Conservation (phyloP, 2,113 vertebrate species). For the Indicator indicator region DNA sequence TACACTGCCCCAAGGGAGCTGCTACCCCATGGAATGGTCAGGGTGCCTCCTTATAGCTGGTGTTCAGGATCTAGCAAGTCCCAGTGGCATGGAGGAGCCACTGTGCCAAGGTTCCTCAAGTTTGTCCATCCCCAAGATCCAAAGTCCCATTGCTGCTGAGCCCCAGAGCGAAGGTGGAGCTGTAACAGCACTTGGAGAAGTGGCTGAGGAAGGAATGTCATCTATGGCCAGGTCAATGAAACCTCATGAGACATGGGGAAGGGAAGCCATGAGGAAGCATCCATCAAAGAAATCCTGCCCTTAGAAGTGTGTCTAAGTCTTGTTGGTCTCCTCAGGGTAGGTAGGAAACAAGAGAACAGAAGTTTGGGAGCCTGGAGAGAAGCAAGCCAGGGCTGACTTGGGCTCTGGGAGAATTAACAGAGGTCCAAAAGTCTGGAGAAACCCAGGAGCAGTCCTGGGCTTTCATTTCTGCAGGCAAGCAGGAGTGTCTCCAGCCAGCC, state of each 20-base stretch:
- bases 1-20: background rate
- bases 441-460: background rate
- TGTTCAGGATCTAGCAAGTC: fast-evolving
- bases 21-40: fast-evolving
- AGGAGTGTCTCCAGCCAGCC: background rate
- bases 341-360: background rate
- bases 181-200: background rate
- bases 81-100: background rate
- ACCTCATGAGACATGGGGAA: background rate
- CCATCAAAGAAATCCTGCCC: background rate
- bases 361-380: background rate
- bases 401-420: background rate
- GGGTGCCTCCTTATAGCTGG: background rate
- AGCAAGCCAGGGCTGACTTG: background rate
- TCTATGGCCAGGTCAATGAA: background rate
- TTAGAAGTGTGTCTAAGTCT: background rate
- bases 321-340: background rate
- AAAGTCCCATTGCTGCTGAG: background rate
- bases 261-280: background rate
- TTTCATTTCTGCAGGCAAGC: background rate
- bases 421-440: background rate
- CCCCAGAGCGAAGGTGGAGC: background rate
- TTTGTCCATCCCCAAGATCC: background rate
- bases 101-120: fast-evolving
- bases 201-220: background rate